Conservation (phyloP, 2,113 vertebrate species). For the Silurus glanis region DNA sequence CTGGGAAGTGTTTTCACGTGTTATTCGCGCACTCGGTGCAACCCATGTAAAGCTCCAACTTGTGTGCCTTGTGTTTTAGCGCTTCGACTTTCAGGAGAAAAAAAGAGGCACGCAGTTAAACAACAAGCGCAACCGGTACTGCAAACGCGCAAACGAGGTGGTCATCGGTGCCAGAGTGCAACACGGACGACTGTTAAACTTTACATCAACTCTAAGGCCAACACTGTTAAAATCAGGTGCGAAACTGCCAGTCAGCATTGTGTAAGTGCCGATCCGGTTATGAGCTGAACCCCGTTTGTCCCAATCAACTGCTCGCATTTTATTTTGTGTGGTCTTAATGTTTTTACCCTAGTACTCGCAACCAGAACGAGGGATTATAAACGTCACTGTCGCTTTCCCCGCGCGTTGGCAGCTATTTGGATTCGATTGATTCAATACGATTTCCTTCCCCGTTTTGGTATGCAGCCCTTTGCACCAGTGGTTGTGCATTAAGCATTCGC, state of each 20-base stretch:
- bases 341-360: background rate
- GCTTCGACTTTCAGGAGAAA: background rate
- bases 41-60: background rate
- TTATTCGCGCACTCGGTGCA: background rate
- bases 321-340: background rate
- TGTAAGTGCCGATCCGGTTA: background rate
- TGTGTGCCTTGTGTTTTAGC: background rate
- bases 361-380: background rate
- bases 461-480: background rate
- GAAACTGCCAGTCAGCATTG: background rate
- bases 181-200: background rate
- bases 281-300: background rate
- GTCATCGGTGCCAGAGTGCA: too few relatives aligned
- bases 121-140: background rate
- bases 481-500: background rate
- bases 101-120: background rate
- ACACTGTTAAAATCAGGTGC: background rate
- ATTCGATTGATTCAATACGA: background rate
- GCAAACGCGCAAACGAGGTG: too few relatives aligned
- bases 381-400: background rate
- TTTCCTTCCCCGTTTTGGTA: slow-evolving; percentile 7
- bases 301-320: slow-evolving; percentile 4
- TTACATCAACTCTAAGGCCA: background rate
- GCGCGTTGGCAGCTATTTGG: slow-evolving; percentile 1
- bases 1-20: slow-evolving; percentile 27